Conservation (phyloP, 2,113 vertebrate genomes). For the Fulica atra region DNA sequence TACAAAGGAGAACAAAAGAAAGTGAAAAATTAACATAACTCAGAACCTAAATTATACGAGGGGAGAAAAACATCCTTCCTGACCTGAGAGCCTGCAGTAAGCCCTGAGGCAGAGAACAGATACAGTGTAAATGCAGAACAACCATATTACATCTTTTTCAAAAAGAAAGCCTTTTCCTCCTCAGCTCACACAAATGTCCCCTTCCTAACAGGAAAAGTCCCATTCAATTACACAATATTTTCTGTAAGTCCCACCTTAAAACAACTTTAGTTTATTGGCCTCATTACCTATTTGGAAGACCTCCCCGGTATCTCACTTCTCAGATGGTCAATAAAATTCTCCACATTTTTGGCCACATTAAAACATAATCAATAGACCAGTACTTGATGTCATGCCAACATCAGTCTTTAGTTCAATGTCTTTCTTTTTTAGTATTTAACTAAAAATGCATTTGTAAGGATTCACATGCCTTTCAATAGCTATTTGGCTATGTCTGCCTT, state of each 20-base stretch:
- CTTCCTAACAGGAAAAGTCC: not conserved
- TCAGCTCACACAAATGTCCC: not conserved
- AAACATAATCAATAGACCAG: not conserved
- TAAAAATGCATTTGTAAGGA: not conserved
- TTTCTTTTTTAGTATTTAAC: not conserved
- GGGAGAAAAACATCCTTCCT: conserved; percentile 7
- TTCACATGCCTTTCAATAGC: not conserved
- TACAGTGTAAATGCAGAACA: not conserved
- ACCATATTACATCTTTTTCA: not conserved
- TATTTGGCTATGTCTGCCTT: not conserved
- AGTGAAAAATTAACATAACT: conserved; percentile 15
- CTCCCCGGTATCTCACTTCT: not conserved
- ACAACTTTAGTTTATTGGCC: not conserved
- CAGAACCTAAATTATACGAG: conserved; percentile 15
- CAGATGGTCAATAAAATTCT: not conserved
- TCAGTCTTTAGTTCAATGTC: not conserved
- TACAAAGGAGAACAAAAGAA: conserved; percentile 1
- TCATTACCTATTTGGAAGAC: not conserved
- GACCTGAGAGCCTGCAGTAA: conserved; percentile 6
- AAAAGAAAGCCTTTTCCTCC: not conserved
- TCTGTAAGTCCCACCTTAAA: not conserved
- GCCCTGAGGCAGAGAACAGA: conserved; percentile 21
- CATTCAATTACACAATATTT: not conserved
- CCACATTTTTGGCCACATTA: not conserved
- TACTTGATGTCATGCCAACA: not conserved